Base-by-base conservation (phyloP, 1,140 invertebrate species). In the Parasteatoda tepidariorum region DNA sequence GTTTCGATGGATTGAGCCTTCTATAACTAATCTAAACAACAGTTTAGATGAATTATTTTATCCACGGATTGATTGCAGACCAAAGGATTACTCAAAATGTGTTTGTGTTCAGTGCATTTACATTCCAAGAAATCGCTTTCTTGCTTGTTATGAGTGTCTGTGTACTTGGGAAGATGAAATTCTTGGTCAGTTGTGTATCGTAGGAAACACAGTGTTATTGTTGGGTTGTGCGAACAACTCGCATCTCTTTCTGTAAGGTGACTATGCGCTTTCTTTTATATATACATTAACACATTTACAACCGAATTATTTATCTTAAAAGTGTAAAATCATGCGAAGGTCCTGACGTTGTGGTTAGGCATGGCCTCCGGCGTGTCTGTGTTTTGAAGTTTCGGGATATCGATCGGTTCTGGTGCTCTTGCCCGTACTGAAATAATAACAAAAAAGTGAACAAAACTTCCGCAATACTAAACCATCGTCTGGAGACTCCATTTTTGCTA, bases 281-380 rank as follows among this genome's bases (percentile, higher is more conserved):
- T 18, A 13, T 9, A 48, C n/a, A n/a, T n/a, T n/a, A n/a, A n/a
- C n/a, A n/a, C n/a, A n/a, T n/a, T n/a, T n/a, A n/a, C n/a, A n/a
- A n/a, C n/a, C n/a, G n/a, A n/a, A n/a, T n/a, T n/a, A n/a, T n/a
- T 59, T 15, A 59, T 59, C 24, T 7, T n/a, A 59, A 59, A n/a
- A n/a, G 24, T 26, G 18, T 34, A 75, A 26, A 62, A 30, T 33
- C 67, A 82, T 82, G 78, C 66, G 34, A 82, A 82, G 57, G 31
- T 82, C 78, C 78, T 82, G 78, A 82, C 78, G 78, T 71, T 28
- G 61, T 28, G 57, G 78, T 61, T 82, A 66, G 75, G 75, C 75
- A 82, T 82, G 78, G 78, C 78, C 31, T 71, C 61, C 78, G 78
- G 66, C 78, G 78, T 70, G 78, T 71, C 75, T 78, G 67, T 70